Evolutionary conservation across 1,140 invertebrate species (phyloP).

Genomic region (Sipha flava): DNA sequence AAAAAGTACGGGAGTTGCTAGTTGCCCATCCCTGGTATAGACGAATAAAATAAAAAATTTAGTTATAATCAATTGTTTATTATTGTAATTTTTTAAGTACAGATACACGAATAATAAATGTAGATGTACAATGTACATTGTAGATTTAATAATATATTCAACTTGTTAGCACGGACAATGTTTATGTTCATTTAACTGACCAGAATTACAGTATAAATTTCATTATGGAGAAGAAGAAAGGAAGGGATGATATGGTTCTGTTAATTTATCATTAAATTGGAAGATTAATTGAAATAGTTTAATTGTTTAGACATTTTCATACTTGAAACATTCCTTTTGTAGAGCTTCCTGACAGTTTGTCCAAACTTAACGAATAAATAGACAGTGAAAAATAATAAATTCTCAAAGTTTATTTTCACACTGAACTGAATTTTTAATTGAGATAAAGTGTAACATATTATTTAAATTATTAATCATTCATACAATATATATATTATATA

Average conservation of each 20-base stretch:
- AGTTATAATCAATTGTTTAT: too few relatives aligned
- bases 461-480: too few relatives aligned
- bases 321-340: not conserved
- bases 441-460: too few relatives aligned
- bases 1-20: too few relatives aligned
- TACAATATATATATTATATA: too few relatives aligned
- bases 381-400: not conserved
- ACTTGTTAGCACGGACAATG: not conserved
- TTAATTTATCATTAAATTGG: not conserved
- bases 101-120: too few relatives aligned
- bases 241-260: not conserved
- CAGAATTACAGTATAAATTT: not conserved
- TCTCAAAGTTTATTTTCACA: not conserved
- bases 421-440: too few relatives aligned
- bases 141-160: too few relatives aligned
- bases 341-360: not conserved
- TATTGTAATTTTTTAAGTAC: too few relatives aligned
- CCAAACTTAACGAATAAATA: not conserved
- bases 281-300: conserved; percentile 7
- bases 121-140: too few relatives aligned
- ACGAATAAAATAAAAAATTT: too few relatives aligned
- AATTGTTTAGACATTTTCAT: not conserved
- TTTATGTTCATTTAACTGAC: not conserved
- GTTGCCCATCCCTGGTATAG: too few relatives aligned
- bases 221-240: not conserved